Evolutionary conservation across 2,888 invertebrate species (phyloP).

Genomic region (Sipunculus nudus): DNA sequence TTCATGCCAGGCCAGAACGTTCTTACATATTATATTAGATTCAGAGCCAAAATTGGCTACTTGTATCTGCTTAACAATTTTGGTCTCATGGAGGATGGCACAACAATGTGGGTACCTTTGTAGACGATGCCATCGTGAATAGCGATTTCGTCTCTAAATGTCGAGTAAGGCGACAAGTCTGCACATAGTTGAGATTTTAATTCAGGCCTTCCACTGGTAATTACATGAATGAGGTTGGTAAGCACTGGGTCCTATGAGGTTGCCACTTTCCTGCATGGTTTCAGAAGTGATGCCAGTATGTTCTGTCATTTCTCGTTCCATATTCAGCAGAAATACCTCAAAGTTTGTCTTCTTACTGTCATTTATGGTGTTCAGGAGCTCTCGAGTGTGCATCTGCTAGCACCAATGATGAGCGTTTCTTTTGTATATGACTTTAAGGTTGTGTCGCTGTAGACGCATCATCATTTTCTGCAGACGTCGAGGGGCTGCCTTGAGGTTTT

Average conservation of each 20-base stretch:
- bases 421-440: slow-evolving; percentile 6
- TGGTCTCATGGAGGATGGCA: neutral
- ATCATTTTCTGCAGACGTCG: slow-evolving; percentile 11
- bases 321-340: neutral
- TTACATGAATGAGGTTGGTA: neutral
- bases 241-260: neutral
- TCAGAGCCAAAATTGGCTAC: neutral
- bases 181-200: neutral
- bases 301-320: neutral
- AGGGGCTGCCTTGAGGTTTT: slow-evolving; percentile 4
- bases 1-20: slow-evolving; percentile 13
- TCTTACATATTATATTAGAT: too few relatives aligned
- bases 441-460: slow-evolving; percentile 13
- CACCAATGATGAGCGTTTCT: slow-evolving; percentile 2
- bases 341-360: neutral
- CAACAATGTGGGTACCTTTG: neutral
- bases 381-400: slow-evolving; percentile 12
- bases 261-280: neutral
- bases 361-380: neutral
- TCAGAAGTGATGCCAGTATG: neutral
- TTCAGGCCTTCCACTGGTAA: slow-evolving; percentile 5
- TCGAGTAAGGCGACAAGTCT: neutral
- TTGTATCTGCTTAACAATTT: neutral
- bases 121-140: neutral
- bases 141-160: neutral